phyloP scores from a whole-genome alignment of 2,888 invertebrate genomes.

The Meloe dianella region DNA sequence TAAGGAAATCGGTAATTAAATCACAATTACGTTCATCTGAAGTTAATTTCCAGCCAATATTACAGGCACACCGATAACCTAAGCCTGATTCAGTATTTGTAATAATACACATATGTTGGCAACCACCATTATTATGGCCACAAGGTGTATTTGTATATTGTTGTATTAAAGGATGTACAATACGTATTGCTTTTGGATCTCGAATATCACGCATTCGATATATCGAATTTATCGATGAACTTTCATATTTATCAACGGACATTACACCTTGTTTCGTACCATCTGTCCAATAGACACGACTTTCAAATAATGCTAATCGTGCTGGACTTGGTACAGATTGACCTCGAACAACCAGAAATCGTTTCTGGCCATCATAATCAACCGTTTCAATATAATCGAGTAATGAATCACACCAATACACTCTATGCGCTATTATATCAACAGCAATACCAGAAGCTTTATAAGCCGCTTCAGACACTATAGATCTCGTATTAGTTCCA shows the following conservation, averaged over 20 bases:
- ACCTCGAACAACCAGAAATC: constrained; percentile 81
- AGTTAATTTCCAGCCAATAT: constrained; percentile 82
- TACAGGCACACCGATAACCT: constrained; percentile 90
- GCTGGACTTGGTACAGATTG: constrained; percentile 87
- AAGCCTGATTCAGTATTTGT: constrained; percentile 74
- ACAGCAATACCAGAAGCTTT: constrained; percentile 91
- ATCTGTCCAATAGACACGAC: constrained; percentile 89
- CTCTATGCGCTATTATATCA: constrained; percentile 86
- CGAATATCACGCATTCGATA: constrained; percentile 81
- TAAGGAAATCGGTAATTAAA: constrained; percentile 84
- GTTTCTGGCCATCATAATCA: constrained; percentile 86
- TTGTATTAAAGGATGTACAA: constrained; percentile 80
- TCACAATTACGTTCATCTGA: constrained; percentile 80
- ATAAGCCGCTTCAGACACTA: constrained; percentile 91
- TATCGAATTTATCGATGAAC: constrained; percentile 79
- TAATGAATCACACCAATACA: constrained; percentile 96
- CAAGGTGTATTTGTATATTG: constrained; percentile 76
- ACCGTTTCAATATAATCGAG: constrained; percentile 96
- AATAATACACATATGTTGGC: constrained; percentile 93
- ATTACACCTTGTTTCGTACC: constrained; percentile 80
- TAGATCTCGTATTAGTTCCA: constrained; percentile 80
- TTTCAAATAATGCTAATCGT: constrained; percentile 83
- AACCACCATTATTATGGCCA: constrained; percentile 85
- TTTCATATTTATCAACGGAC: constrained; percentile 85
- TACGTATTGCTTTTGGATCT: constrained; percentile 84